Evolutionary conservation across 2,797 vertebrate species (phyloP).

Genomic region (Chaenodraco wilsoni): DNA sequence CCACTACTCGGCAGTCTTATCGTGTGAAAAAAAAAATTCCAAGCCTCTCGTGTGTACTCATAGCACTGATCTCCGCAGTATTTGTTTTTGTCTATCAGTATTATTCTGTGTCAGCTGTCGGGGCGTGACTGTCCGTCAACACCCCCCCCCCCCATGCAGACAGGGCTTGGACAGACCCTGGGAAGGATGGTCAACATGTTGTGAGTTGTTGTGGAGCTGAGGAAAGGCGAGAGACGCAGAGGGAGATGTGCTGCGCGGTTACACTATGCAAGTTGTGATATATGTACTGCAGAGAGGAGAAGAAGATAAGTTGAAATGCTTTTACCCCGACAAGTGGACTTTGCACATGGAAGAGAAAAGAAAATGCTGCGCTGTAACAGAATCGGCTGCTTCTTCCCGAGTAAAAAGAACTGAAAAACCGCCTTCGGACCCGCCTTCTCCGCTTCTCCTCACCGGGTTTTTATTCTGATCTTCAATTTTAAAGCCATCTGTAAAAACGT

Average conservation of each 20-base stretch:
- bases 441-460: conserved; percentile 32
- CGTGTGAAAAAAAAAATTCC: conserved; percentile 59
- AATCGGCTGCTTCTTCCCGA: conserved; percentile 51
- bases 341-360: conserved; percentile 34
- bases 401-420: conserved; percentile 57
- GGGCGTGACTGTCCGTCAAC: conserved; percentile 28
- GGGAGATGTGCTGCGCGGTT: conserved; percentile 66
- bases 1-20: conserved; percentile 75
- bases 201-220: conserved; percentile 27
- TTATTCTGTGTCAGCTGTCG: conserved; percentile 61
- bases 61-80: conserved; percentile 78
- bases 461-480: conserved; percentile 33
- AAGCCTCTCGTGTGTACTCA: conserved; percentile 57
- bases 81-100: conserved; percentile 78
- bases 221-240: conserved; percentile 12
- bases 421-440: conserved; percentile 47
- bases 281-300: conserved; percentile 44
- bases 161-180: conserved; percentile 13
- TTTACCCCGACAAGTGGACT: conserved; percentile 30
- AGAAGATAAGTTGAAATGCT: conserved; percentile 22
- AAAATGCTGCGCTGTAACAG: conserved; percentile 58
- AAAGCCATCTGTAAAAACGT: conserved; percentile 47
- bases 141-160: conserved; percentile 20
- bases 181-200: conserved; percentile 17
- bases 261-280: conserved; percentile 80